Conservation (phyloP, 2,797 vertebrate genomes). For the Harpagifer antarcticus region DNA sequence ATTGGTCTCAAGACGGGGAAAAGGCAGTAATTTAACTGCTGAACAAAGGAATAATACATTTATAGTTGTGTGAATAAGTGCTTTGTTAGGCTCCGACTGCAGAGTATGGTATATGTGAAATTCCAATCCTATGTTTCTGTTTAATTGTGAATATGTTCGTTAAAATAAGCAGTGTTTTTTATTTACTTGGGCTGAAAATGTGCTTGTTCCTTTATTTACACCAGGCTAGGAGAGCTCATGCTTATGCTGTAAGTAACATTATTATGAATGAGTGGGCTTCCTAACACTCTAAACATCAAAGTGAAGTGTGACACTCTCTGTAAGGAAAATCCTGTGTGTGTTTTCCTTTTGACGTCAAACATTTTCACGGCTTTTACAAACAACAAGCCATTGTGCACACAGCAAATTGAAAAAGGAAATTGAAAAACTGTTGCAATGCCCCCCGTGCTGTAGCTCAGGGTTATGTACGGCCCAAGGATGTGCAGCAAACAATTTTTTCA, state of each 20-base stretch:
- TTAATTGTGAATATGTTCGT: no score
- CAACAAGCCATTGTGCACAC: background rate
- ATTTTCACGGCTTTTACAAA: background rate
- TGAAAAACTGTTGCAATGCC: background rate
- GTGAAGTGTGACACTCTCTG: background rate
- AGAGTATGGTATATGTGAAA: background rate
- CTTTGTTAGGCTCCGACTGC: background rate
- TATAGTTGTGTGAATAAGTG: constrained; percentile 3
- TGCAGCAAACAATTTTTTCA: background rate
- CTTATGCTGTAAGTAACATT: no score
- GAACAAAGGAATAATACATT: constrained; percentile 14
- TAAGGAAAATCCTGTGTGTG: background rate
- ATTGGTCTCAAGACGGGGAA: constrained; percentile 8
- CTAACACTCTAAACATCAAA: constrained; percentile 12
- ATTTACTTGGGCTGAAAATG: no score
- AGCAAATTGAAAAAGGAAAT: background rate
- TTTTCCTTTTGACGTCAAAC: background rate
- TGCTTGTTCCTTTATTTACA: no score
- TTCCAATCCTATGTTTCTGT: background rate
- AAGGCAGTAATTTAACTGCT: constrained; percentile 13
- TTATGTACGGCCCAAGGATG: background rate
- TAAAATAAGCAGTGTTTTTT: no score
- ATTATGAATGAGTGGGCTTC: background rate
- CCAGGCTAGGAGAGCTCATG: no score
- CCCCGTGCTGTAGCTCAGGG: background rate